Evolutionary conservation across 2,797 vertebrate species (phyloP).

Genomic region (Propithecus deckenii): DNA sequence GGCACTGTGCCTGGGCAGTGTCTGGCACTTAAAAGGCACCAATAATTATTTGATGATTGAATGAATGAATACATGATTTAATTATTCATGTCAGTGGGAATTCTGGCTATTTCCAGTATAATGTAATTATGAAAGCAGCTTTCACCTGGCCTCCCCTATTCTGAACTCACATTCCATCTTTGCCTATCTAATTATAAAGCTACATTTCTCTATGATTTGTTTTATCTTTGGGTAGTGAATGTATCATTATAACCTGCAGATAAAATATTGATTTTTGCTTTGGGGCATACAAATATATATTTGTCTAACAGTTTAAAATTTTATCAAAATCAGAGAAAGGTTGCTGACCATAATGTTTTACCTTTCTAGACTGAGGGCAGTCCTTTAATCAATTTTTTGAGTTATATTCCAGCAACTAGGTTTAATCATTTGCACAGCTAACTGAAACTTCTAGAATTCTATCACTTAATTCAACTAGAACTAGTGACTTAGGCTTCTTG

Average conservation of each 20-base stretch:
- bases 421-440: not conserved
- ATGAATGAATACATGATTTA: not conserved
- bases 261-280: not conserved
- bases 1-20: not conserved
- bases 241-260: not conserved
- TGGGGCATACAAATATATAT: not conserved
- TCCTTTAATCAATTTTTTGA: not conserved
- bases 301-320: not conserved
- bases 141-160: not conserved
- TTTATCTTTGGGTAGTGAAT: not conserved
- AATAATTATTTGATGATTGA: not conserved
- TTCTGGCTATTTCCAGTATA: not conserved
- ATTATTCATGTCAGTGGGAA: not conserved
- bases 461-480: not conserved
- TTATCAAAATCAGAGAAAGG: not conserved
- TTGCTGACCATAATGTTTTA: not conserved
- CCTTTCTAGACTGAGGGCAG: not conserved
- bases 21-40: not conserved
- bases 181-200: not conserved
- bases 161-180: not conserved
- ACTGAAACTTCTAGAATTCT: not conserved
- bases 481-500: not conserved
- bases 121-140: not conserved
- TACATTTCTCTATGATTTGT: not conserved
- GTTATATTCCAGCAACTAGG: not conserved